A percentile compares a stretch with the other conserved stretches of the same genome.
Evolutionary conservation across 2,888 invertebrate species (phyloP).

Genomic region (Eledone cirrhosa): DNA sequence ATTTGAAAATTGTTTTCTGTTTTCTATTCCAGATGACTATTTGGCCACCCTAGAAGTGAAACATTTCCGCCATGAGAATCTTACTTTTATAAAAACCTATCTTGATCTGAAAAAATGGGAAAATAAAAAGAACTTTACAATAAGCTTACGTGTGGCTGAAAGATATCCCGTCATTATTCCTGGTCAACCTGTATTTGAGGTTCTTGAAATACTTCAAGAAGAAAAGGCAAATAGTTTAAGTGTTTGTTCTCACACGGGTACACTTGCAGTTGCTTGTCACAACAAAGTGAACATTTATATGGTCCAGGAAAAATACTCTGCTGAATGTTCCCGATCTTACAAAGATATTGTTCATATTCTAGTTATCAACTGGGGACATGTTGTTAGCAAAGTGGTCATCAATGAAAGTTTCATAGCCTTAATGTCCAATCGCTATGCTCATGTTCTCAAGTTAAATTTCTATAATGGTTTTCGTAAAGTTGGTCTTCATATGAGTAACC

Average conservation of each 20-base stretch:
- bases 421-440: constrained; percentile 12
- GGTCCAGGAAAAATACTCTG: constrained; percentile 18
- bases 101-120: constrained; percentile 23
- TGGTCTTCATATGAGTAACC: constrained; percentile 15
- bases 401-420: constrained; percentile 22
- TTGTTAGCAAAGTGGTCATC: not conserved
- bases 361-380: constrained; percentile 11
- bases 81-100: constrained; percentile 17
- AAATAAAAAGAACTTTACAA: constrained; percentile 2
- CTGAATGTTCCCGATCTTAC: not conserved
- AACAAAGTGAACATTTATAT: constrained; percentile 15
- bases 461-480: constrained; percentile 2
- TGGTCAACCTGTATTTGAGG: constrained; percentile 5
- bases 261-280: constrained; percentile 9
- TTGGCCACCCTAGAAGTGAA: constrained; percentile 23
- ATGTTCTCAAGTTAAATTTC: constrained; percentile 18
- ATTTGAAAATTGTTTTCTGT: not conserved
- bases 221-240: constrained; percentile 11
- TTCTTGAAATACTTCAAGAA: not conserved
- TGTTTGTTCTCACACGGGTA: constrained; percentile 3
- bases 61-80: not conserved
- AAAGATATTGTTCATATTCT: constrained; percentile 19
- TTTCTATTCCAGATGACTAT: not conserved
- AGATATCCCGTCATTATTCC: not conserved
- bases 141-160: constrained; percentile 14